These are phyloP conservation scores for Lagria hirta DNA, from an alignment of 2,888 invertebrate species.

Conservation along the genomic window DNA sequence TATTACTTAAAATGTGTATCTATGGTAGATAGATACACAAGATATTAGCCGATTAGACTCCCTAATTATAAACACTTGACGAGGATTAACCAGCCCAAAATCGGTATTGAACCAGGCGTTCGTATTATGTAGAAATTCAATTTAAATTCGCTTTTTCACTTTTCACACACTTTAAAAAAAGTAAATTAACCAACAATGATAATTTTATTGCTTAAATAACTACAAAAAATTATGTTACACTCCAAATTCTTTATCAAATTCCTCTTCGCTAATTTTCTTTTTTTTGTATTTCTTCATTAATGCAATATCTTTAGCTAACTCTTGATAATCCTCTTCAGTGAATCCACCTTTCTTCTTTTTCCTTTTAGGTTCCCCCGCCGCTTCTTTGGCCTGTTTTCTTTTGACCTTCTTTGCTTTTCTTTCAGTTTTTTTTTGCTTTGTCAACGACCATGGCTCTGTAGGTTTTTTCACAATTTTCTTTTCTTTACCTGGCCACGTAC, in stretches of 20 bases:
- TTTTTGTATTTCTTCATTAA: conserved; percentile 85
- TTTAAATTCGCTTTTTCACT: no score
- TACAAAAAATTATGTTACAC: no score
- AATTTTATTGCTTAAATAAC: no score
- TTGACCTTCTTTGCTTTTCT: conserved; percentile 64
- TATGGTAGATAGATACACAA: no score
- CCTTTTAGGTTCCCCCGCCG: conserved; percentile 54
- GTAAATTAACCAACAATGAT: no score
- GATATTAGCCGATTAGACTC: no score
- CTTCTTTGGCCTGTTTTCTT: conserved; percentile 62
- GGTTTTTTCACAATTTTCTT: conserved; percentile 56
- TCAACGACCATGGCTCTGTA: conserved; percentile 76
- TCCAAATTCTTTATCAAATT: conserved; percentile 67
- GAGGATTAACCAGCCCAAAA: no score
- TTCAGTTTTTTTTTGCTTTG: conserved; percentile 71
- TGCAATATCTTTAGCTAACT: conserved; percentile 77
- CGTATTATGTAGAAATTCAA: no score
- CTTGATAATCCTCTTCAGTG: conserved; percentile 70
- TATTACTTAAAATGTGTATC: no score
- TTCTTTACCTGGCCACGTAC: conserved; percentile 57
- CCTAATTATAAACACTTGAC: no score
- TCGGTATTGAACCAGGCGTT: no score
- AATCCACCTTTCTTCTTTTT: conserved; percentile 53
- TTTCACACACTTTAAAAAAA: no score
- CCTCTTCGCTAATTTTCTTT: conserved; percentile 72